Evolutionary conservation across 1,140 invertebrate species (phyloP).

Genomic region (Schlechtendalia chinensis): DNA sequence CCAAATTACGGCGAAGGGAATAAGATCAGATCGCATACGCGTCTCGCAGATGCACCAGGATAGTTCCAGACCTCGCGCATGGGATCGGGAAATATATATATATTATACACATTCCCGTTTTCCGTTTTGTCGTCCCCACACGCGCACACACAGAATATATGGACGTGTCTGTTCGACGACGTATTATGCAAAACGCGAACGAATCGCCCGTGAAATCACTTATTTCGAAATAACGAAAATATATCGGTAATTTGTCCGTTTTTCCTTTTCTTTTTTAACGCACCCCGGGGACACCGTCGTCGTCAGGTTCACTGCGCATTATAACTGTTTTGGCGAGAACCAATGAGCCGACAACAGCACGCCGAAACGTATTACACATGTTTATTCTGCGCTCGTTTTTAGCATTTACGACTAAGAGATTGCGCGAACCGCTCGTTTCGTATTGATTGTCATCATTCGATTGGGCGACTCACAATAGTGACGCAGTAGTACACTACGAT

Average conservation of each 20-base stretch:
- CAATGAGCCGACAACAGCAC: constrained; percentile 20
- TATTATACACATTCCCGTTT: neutral
- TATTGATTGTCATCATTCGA: neutral
- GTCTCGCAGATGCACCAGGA: constrained; percentile 3
- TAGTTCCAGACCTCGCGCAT: neutral
- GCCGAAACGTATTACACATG: neutral
- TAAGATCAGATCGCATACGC: constrained; percentile 3
- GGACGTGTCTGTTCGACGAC: neutral
- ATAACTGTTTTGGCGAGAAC: constrained; percentile 1
- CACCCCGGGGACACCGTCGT: neutral
- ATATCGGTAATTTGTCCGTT: constrained; percentile 35
- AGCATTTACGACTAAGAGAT: neutral
- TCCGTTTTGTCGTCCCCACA: constrained; percentile 19
- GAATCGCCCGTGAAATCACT: constrained; percentile 42
- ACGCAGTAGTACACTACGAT: too few relatives aligned
- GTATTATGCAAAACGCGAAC: constrained; percentile 38
- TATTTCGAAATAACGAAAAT: constrained; percentile 15
- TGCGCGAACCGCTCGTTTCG: neutral
- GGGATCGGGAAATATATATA: neutral
- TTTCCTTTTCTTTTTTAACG: constrained; percentile 12
- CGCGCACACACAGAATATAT: constrained; percentile 13
- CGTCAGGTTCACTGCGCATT: neutral
- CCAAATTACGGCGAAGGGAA: constrained; percentile 8
- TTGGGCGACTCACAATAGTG: too few relatives aligned
- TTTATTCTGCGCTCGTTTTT: neutral